Conservation (phyloP, 2,888 invertebrate genomes). For the Acrocera orbiculus region DNA sequence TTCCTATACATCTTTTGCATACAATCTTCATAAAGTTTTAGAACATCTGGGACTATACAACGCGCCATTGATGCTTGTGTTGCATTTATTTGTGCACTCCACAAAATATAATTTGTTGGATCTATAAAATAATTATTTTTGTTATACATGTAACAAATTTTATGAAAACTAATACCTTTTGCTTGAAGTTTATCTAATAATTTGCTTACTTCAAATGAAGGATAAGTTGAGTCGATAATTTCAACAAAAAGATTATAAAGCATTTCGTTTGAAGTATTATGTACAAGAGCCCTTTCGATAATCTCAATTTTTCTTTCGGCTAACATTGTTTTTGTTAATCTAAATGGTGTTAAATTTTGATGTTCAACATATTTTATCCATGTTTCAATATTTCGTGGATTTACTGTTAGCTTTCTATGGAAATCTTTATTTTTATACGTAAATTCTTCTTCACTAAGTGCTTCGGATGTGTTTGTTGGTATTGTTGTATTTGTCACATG, state of each 20-base stretch:
- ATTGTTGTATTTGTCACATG: no score
- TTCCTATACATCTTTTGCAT: conserved; percentile 27
- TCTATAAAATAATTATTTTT: conserved; percentile 8
- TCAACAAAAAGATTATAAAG: conserved; percentile 31
- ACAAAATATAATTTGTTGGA: conserved; percentile 24
- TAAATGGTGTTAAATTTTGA: conserved; percentile 32
- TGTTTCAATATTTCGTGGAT: conserved; percentile 35
- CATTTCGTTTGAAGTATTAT: conserved; percentile 36
- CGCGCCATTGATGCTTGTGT: conserved; percentile 40
- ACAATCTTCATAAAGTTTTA: conserved; percentile 35
- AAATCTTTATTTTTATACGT: conserved; percentile 34
- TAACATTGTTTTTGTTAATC: conserved; percentile 21
- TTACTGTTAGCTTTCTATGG: conserved; percentile 34
- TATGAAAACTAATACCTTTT: conserved; percentile 27
- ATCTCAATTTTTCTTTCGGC: conserved; percentile 42
- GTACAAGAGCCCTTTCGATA: conserved; percentile 39
- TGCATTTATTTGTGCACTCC: conserved; percentile 26
- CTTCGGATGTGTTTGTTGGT: no score
- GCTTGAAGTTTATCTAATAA: conserved; percentile 32
- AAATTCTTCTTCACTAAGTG: conserved; percentile 32
- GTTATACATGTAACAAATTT: neutral
- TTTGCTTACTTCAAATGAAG: conserved; percentile 39
- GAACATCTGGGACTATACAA: conserved; percentile 39
- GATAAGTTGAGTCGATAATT: conserved; percentile 33
- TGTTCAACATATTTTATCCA: conserved; percentile 44